A percentile compares a stretch with the other conserved stretches of the same genome.
phyloP scores from a whole-genome alignment of 2,113 vertebrate genomes.

The Pachyramphus minor region DNA sequence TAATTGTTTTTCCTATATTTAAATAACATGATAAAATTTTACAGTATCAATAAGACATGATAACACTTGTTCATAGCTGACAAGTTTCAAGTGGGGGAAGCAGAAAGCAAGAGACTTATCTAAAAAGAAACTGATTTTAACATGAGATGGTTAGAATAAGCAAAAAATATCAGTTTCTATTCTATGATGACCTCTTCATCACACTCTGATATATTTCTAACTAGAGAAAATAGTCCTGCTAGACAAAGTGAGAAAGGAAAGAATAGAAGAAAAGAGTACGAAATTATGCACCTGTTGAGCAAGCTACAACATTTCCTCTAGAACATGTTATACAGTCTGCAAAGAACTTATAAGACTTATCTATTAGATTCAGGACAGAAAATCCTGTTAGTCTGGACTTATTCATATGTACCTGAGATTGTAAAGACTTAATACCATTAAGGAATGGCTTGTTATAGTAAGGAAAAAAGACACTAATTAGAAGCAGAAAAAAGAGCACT shows the following conservation, averaged over 20 bases:
- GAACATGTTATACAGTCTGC: not conserved
- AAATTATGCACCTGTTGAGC: not conserved
- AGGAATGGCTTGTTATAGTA: not conserved
- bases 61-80: not conserved
- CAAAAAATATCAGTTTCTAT: not conserved
- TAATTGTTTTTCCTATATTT: not conserved
- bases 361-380: not conserved
- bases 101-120: not conserved
- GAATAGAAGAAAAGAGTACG: not conserved
- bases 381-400: not conserved
- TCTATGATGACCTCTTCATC: not conserved
- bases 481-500: not conserved
- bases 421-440: not conserved
- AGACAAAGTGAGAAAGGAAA: not conserved
- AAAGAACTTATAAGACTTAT: not conserved
- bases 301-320: not conserved
- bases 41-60: not conserved
- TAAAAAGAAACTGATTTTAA: not conserved
- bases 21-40: not conserved
- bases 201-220: not conserved
- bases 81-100: not conserved
- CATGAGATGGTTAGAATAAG: not conserved
- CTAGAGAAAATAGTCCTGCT: not conserved
- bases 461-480: not conserved
- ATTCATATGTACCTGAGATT: not conserved